Percentiles rank a stretch among this genome's conserved stretches.
These are phyloP conservation scores for Asbolus verrucosus DNA, from an alignment of 1,140 invertebrate species.

Conservation along the genomic window DNA sequence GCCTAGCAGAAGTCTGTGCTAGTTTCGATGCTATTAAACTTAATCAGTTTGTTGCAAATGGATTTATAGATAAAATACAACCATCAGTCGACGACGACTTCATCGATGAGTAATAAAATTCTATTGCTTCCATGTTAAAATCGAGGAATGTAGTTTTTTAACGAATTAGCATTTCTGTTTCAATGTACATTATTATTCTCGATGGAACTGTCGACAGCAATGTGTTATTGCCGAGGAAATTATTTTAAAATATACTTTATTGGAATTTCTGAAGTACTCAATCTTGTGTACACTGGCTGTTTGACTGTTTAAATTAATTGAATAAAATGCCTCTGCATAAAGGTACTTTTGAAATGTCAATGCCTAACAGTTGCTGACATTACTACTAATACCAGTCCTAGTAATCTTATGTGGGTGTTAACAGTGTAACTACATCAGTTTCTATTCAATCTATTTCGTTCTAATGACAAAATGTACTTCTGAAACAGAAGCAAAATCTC, in stretches of 20 bases:
- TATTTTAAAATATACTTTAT: background rate
- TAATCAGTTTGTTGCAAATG: conserved; percentile 42
- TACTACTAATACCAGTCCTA: no score
- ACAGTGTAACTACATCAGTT: no score
- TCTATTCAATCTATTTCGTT: no score
- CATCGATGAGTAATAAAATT: conserved; percentile 29
- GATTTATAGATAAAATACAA: conserved; percentile 49
- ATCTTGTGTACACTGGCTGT: no score
- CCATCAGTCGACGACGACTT: conserved; percentile 18
- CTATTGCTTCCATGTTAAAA: conserved; percentile 31
- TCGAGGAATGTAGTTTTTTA: conserved; percentile 12
- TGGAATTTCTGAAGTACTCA: background rate
- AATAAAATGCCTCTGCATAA: no score
- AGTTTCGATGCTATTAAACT: conserved; percentile 47
- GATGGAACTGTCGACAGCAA: background rate
- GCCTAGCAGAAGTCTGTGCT: conserved; percentile 34
- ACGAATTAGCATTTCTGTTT: background rate
- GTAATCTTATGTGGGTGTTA: no score
- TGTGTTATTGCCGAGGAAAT: background rate
- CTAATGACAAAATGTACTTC: no score
- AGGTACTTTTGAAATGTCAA: no score
- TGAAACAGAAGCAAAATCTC: no score
- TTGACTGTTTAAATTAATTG: no score
- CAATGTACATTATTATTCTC: background rate
- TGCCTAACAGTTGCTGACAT: no score